Conservation (phyloP, 2,113 vertebrate species). For the Pyrgilauda ruficollis region DNA sequence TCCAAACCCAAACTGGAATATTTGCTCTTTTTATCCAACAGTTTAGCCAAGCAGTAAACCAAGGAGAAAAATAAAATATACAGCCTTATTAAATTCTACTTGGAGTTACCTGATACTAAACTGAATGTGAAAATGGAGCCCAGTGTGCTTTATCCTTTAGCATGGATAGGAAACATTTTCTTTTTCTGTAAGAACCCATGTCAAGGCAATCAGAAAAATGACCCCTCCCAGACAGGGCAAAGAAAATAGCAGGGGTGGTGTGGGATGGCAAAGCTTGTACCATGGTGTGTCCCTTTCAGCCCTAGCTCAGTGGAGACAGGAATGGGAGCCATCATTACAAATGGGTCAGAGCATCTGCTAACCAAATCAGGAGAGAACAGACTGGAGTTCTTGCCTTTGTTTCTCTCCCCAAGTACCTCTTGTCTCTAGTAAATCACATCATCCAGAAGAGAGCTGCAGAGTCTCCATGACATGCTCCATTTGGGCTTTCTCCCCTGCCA, state of each 20-base stretch:
- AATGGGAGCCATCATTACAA: accelerated
- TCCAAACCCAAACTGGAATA: not conserved
- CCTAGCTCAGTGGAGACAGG: not conserved
- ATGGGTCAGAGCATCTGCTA: not conserved
- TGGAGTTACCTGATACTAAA: not conserved
- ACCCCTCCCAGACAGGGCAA: accelerated
- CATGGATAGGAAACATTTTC: not conserved
- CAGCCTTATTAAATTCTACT: not conserved
- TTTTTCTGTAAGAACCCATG: not conserved
- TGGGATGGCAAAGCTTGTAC: not conserved
- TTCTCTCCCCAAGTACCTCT: not conserved
- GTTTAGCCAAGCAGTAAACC: not conserved
- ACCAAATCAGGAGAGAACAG: not conserved
- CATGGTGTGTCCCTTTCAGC: not conserved
- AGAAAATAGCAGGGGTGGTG: not conserved
- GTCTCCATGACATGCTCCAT: not conserved
- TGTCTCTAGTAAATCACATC: not conserved
- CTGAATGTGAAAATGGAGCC: not conserved
- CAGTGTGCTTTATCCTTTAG: not conserved
- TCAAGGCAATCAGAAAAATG: not conserved
- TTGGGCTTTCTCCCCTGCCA: not conserved
- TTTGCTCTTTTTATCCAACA: not conserved
- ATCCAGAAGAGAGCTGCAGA: not conserved
- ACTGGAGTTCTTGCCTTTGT: too few relatives aligned
- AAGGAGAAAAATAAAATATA: not conserved